These are phyloP conservation scores for Chromobotia macracanthus DNA, from an alignment of 2,797 vertebrate genomes.

Conservation along the genomic window DNA sequence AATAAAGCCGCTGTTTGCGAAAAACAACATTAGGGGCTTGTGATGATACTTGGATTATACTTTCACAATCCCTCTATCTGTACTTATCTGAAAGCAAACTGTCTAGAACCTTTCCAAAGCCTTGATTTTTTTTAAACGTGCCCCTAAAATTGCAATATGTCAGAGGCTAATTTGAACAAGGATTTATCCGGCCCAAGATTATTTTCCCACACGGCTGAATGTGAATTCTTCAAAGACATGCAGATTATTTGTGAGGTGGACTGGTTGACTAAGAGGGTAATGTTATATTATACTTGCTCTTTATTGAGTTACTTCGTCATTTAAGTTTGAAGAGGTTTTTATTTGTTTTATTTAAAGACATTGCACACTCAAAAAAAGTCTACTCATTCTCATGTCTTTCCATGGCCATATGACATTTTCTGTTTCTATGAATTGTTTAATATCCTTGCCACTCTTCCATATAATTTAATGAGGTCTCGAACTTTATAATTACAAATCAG, in stretches of 20 bases:
- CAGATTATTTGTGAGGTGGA: neutral
- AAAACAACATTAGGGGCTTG: slow-evolving; percentile 29
- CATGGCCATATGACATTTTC: no score
- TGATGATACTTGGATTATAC: slow-evolving; percentile 20
- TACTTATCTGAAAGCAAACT: slow-evolving; percentile 17
- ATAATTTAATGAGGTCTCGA: no score
- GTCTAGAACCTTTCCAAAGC: slow-evolving; percentile 11
- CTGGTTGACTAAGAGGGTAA: neutral
- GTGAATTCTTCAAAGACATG: slow-evolving; percentile 37
- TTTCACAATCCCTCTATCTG: slow-evolving; percentile 39
- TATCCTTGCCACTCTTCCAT: no score
- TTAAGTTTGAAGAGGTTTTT: slow-evolving; percentile 21
- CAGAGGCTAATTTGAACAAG: slow-evolving; percentile 30
- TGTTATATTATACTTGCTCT: neutral
- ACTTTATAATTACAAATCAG: no score
- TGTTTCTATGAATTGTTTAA: no score
- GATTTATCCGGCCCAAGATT: slow-evolving; percentile 14
- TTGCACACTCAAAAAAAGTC: no score
- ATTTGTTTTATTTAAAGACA: neutral
- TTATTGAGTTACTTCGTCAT: neutral
- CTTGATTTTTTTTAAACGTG: neutral
- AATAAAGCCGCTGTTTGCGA: slow-evolving; percentile 35
- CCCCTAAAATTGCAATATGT: slow-evolving; percentile 1
- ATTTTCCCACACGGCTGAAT: slow-evolving; percentile 29
- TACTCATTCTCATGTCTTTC: no score